Evolutionary conservation across 2,888 invertebrate species (phyloP).

Genomic region (Cremastinae sp.): DNA sequence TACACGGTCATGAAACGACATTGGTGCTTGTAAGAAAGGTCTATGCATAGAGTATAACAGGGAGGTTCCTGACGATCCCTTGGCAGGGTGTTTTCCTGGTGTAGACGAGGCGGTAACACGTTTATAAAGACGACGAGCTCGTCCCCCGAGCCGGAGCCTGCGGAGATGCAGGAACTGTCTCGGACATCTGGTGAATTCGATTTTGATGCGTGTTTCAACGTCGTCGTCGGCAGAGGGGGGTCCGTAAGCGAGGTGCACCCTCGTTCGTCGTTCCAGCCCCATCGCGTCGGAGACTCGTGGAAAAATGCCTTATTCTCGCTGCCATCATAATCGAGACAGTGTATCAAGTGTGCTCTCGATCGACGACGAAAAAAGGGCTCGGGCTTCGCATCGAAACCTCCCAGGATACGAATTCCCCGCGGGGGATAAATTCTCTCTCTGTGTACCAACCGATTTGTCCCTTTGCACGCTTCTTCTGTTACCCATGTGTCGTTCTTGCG

Average conservation of each 20-base stretch:
- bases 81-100: constrained; percentile 21
- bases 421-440: constrained; percentile 55
- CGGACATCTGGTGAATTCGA: constrained; percentile 80
- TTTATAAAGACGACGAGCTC: constrained; percentile 65
- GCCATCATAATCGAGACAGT: constrained; percentile 40
- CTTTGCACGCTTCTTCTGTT: constrained; percentile 18
- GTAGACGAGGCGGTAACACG: constrained; percentile 66
- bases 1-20: not conserved
- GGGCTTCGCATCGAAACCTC: not conserved
- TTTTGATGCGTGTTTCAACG: constrained; percentile 78
- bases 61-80: too few species aligned
- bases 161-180: constrained; percentile 66
- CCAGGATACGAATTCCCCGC: constrained; percentile 57
- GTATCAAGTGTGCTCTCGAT: constrained; percentile 35
- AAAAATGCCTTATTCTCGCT: constrained; percentile 33
- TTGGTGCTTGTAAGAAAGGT: too few species aligned
- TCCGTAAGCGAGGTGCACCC: constrained; percentile 49
- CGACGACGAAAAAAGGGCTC: not conserved
- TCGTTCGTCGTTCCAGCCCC: not conserved
- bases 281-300: not conserved
- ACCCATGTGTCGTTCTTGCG: constrained; percentile 47
- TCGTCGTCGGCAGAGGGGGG: constrained; percentile 68
- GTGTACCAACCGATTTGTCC: constrained; percentile 54
- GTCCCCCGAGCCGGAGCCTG: constrained; percentile 25
- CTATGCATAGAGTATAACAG: too few species aligned